A percentile compares a stretch with the other conserved stretches of the same genome.
Evolutionary conservation across 2,113 vertebrate species (phyloP).

Genomic region (Chrysochloris asiatica): DNA sequence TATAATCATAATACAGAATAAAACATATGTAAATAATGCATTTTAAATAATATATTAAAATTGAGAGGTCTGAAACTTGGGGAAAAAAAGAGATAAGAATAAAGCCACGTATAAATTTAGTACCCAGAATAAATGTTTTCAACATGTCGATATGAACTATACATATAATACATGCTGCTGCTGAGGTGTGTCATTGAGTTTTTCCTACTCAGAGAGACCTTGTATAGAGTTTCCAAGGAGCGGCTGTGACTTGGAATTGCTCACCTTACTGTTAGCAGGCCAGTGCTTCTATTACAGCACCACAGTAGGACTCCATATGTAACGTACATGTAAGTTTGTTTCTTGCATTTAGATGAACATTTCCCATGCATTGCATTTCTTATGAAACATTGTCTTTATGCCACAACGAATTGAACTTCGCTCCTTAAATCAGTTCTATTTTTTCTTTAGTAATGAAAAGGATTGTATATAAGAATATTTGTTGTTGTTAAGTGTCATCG

Average conservation of each 20-base stretch:
- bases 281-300: no score
- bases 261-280: no score
- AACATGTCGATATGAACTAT: not conserved
- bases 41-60: slow-evolving; percentile 12
- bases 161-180: no score
- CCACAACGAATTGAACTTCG: not conserved
- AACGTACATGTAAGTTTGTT: not conserved
- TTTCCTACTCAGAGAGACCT: no score
- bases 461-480: no score
- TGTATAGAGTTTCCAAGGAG: no score
- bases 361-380: not conserved
- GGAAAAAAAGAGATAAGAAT: not conserved
- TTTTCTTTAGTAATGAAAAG: not conserved
- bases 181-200: no score
- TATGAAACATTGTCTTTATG: not conserved
- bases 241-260: no score
- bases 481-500: no score
- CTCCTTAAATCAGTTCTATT: not conserved
- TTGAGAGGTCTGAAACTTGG: not conserved
- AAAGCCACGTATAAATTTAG: not conserved
- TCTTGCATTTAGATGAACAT: slow-evolving; percentile 6
- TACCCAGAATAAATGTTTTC: not conserved
- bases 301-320: no score
- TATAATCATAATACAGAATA: not conserved
- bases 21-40: not conserved